Evolutionary conservation across 1,140 invertebrate species (phyloP).

Genomic region (Drosophila repleta): DNA sequence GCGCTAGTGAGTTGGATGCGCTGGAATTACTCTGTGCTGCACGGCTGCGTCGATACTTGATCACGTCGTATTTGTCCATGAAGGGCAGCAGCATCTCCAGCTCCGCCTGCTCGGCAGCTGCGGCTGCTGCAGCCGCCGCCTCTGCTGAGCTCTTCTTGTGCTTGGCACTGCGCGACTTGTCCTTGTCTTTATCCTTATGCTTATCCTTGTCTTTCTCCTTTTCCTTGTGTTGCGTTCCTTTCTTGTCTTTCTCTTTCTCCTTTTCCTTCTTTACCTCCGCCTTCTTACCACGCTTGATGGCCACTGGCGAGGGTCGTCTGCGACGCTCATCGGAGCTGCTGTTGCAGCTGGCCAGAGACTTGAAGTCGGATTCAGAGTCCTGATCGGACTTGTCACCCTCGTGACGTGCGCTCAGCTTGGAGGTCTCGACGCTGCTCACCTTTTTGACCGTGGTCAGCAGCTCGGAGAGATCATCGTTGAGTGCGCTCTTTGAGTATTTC

Average conservation of each 20-base stretch:
- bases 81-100: constrained; percentile 76
- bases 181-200: constrained; percentile 45
- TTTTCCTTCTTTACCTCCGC: constrained; percentile 30
- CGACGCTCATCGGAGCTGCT: constrained; percentile 40
- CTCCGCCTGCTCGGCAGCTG: constrained; percentile 69
- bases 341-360: constrained; percentile 59
- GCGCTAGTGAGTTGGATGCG: constrained; percentile 53
- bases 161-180: constrained; percentile 45
- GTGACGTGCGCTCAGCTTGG: constrained; percentile 63
- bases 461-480: constrained; percentile 82
- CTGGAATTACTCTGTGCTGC: constrained; percentile 45
- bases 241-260: constrained; percentile 44
- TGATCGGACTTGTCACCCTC: constrained; percentile 39
- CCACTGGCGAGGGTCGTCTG: constrained; percentile 27
- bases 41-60: constrained; percentile 87
- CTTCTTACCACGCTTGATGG: constrained; percentile 43
- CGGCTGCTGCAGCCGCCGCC: constrained; percentile 56
- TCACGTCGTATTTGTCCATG: constrained; percentile 87
- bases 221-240: constrained; percentile 28
- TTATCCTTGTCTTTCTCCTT: constrained; percentile 48
- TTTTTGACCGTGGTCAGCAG: constrained; percentile 78
- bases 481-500: constrained; percentile 84
- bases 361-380: constrained; percentile 71
- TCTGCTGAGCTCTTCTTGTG: constrained; percentile 68
- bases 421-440: constrained; percentile 57